phyloP scores from a whole-genome alignment of 1,140 invertebrate genomes.

The Olivierus martensii region DNA sequence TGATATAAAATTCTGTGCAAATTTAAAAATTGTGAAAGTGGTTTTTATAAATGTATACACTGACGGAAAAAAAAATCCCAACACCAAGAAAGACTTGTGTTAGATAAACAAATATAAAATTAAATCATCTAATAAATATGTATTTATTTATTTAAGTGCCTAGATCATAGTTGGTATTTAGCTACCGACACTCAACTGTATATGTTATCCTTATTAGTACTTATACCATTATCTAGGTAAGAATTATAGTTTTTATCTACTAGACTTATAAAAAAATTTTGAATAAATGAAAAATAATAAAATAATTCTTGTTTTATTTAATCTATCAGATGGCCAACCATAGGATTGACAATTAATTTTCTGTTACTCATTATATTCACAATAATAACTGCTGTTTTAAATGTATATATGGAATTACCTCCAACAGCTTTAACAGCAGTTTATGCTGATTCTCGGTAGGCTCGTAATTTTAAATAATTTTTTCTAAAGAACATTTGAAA shows the following conservation, averaged over 20 bases:
- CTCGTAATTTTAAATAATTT: too few relatives aligned
- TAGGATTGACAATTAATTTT: too few relatives aligned
- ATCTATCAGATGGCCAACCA: not conserved
- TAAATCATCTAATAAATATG: not conserved
- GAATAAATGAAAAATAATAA: not conserved
- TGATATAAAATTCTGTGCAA: slow-evolving; percentile 12
- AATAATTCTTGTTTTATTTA: not conserved
- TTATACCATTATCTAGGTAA: slow-evolving; percentile 1
- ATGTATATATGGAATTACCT: too few relatives aligned
- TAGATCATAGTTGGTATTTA: slow-evolving; percentile 15
- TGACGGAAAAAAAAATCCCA: too few relatives aligned
- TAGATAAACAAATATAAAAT: slow-evolving; percentile 10
- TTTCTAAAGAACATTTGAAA: too few relatives aligned
- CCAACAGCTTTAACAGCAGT: too few relatives aligned
- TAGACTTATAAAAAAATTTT: not conserved
- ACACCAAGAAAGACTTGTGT: too few relatives aligned
- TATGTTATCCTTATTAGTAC: not conserved
- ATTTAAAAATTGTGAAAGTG: slow-evolving; percentile 3
- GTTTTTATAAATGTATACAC: too few relatives aligned
- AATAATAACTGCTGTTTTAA: too few relatives aligned
- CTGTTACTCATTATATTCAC: too few relatives aligned
- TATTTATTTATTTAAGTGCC: slow-evolving; percentile 6
- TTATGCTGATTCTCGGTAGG: too few relatives aligned
- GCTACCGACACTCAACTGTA: slow-evolving; percentile 15
- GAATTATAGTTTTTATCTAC: too few relatives aligned